phyloP scores from a whole-genome alignment of 2,113 vertebrate species.

The Stictonetta naevosa region DNA sequence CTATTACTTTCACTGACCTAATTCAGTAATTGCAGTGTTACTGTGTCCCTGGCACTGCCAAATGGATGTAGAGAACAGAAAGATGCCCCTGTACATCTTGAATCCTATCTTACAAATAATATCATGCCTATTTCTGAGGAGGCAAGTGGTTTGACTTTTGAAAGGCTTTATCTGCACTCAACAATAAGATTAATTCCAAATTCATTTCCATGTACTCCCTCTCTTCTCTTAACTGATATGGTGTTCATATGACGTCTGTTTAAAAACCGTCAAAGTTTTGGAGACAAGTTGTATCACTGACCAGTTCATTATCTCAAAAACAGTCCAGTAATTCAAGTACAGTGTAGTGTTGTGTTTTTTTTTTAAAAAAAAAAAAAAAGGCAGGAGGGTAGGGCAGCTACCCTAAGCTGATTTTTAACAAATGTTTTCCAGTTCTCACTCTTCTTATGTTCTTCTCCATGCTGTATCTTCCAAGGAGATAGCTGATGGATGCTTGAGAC shows the following conservation, averaged over 20 bases:
- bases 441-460: background rate
- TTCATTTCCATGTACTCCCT: fast-evolving
- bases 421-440: background rate
- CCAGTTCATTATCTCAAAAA: background rate
- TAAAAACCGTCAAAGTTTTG: background rate
- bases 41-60: background rate
- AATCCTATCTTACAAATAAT: background rate
- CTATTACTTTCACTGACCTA: slow-evolving; percentile 17
- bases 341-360: no score
- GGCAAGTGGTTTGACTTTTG: background rate
- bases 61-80: background rate
- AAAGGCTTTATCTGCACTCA: background rate
- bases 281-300: background rate
- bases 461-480: background rate
- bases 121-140: background rate
- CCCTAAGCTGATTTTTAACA: background rate
- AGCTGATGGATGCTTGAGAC: background rate
- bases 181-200: background rate
- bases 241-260: background rate
- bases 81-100: background rate
- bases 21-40: background rate
- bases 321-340: background rate
- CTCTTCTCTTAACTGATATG: background rate
- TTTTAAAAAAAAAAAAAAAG: no score
- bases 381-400: background rate